A percentile compares a stretch with the other conserved stretches of the same genome.
These are phyloP conservation scores for Labeo calbasu DNA, from an alignment of 2,797 vertebrate genomes.

Conservation along the genomic window DNA sequence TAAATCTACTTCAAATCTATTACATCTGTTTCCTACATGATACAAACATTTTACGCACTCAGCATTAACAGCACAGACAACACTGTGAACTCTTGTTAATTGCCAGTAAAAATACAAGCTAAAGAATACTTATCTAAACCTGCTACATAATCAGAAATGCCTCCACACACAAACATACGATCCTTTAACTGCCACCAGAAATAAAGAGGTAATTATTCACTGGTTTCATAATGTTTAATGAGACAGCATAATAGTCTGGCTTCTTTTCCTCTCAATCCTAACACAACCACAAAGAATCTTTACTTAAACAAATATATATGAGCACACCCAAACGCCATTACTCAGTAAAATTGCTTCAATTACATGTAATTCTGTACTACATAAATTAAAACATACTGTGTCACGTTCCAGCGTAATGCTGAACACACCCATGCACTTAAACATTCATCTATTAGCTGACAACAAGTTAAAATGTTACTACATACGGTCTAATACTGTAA, in stretches of 20 bases:
- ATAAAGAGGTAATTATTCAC: conserved; percentile 6
- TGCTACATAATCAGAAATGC: conserved; percentile 3
- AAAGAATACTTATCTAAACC: conserved; percentile 1
- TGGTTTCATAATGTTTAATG: conserved; percentile 24
- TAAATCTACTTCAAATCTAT: neutral
- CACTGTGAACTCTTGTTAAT: neutral
- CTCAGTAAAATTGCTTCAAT: conserved; percentile 11
- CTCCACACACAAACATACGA: conserved; percentile 4
- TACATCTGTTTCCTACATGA: neutral
- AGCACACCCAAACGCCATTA: conserved; percentile 20
- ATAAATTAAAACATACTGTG: conserved; percentile 11
- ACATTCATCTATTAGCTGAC: conserved; percentile 12
- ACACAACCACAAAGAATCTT: neutral
- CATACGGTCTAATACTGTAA: neutral
- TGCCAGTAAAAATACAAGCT: neutral
- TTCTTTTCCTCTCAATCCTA: neutral
- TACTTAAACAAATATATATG: neutral
- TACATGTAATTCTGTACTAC: conserved; percentile 13
- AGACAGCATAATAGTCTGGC: conserved; percentile 10
- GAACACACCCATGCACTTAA: conserved; percentile 22
- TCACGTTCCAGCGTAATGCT: neutral
- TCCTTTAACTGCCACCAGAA: neutral
- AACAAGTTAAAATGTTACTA: neutral
- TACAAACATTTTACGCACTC: neutral
- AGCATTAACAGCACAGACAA: neutral